Conservation (phyloP, 1,140 invertebrate genomes). For the Nilaparvata lugens region DNA sequence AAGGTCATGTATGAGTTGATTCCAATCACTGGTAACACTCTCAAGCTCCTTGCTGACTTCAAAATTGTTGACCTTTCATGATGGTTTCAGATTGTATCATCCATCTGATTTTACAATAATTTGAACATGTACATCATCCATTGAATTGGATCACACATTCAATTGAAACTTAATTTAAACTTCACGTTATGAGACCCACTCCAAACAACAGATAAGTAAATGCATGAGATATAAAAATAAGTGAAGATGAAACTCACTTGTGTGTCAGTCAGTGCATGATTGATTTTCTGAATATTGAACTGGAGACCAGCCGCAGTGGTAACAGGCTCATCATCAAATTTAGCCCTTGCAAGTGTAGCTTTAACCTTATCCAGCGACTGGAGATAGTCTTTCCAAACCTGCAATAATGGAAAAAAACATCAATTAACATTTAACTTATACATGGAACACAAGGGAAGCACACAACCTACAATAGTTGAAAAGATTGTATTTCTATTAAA, state of each 20-base stretch:
- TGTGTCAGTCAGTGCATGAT: slow-evolving; percentile 64
- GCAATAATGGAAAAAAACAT: not conserved
- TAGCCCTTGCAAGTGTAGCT: slow-evolving; percentile 57
- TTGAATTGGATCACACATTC: slow-evolving; percentile 48
- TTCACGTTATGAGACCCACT: no score
- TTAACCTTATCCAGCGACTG: slow-evolving; percentile 65
- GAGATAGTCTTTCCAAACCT: slow-evolving; percentile 70
- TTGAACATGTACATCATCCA: slow-evolving; percentile 55
- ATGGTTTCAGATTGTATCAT: slow-evolving; percentile 48
- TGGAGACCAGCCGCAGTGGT: slow-evolving; percentile 64
- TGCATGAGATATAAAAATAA: no score
- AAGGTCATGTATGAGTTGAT: slow-evolving; percentile 54
- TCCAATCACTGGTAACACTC: slow-evolving; percentile 63
- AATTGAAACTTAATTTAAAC: no score
- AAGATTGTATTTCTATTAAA: no score
- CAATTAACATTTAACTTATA: not conserved
- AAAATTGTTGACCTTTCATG: no score
- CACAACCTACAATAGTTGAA: no score
- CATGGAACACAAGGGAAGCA: no score
- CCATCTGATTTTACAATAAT: slow-evolving; percentile 52
- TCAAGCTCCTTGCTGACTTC: slow-evolving; percentile 49
- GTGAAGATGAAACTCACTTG: slow-evolving; percentile 66
- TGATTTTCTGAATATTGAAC: slow-evolving; percentile 69
- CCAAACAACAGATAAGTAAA: no score
- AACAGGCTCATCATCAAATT: slow-evolving; percentile 64